Evolutionary conservation across 2,888 invertebrate species (phyloP), one percentile per base, ranked within the genome.

Genomic region (Arctia plantaginis): DNA sequence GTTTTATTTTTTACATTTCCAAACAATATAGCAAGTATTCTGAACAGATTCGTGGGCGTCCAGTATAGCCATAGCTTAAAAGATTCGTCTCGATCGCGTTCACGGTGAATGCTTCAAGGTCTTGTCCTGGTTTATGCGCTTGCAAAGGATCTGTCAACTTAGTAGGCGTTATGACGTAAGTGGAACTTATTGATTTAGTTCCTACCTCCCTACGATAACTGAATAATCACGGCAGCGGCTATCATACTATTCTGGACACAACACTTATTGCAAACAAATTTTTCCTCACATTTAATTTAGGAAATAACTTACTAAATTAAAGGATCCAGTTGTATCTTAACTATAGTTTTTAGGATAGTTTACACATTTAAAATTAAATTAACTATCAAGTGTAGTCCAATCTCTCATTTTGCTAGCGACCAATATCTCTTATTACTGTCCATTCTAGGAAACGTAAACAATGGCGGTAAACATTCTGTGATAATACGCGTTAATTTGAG

Each of bases 21-120:
- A 35, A 75, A 75, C 74, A 76, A 73, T 71, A 75, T 76, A 75
- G 78, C 66, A 79, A 83, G 77, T 82, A 80, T 78, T 85, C 72
- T 77, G 66, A 87, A 86, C 85, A 86, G 83, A 84, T 89, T 90
- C 90, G 94, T 94, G 93, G 94, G 94, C 93, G 94, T 88, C 86
- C 84, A 79, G 87, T 88, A 84, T 87, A 82, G 88, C 89, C 88
- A 86, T 89, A 90, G 88, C 90, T 90, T 90, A 86, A 90, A 89
- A 93, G 94, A 93, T 94, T 93, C 91, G 93, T 93, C 93, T 94
- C 92, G 91, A 94, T 93, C 94, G 91, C 90, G 90, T 90, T 93
- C 91, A 86, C 86, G 87, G 94, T 93, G 95, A 95, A 94, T 94
- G 95, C 94, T 93, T 94, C 95, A 95, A 95, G 95, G 95, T 93